phyloP scores from a whole-genome alignment of 2,797 vertebrate species.

The Schizothorax lantsangensis region DNA sequence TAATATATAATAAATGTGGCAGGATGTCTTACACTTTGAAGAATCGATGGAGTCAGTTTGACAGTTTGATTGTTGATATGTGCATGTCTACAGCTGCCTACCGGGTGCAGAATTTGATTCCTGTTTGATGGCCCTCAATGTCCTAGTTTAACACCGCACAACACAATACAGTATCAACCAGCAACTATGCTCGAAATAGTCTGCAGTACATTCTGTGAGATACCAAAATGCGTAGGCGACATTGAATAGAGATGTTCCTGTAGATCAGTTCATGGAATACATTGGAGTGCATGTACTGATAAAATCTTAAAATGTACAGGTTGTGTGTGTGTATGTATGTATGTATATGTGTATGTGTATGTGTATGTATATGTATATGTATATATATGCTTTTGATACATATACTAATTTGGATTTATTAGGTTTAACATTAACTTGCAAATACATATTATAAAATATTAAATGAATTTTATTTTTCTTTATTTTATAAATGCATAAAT shows the following conservation, averaged over 20 bases:
- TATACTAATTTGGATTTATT: too few relatives aligned
- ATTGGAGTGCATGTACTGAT: not conserved
- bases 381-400: too few relatives aligned
- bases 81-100: not conserved
- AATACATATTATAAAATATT: too few relatives aligned
- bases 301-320: not conserved
- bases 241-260: not conserved
- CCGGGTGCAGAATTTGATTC: slow-evolving; percentile 9
- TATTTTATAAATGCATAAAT: too few relatives aligned
- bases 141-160: not conserved
- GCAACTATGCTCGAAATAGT: not conserved
- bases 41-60: slow-evolving; percentile 4
- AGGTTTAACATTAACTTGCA: too few relatives aligned
- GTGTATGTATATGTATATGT: not conserved
- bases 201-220: not conserved
- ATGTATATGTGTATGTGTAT: too few relatives aligned
- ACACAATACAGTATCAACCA: slow-evolving; percentile 8
- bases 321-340: not conserved
- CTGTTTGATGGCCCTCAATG: slow-evolving; percentile 25
- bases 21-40: not conserved
- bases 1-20: slow-evolving; percentile 23
- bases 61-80: slow-evolving; percentile 13
- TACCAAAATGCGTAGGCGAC: not conserved
- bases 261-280: not conserved
- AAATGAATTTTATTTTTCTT: too few relatives aligned